Evolutionary conservation across 2,888 invertebrate genomes (phyloP).

Genomic region (Dromius quadrimaculatus): DNA sequence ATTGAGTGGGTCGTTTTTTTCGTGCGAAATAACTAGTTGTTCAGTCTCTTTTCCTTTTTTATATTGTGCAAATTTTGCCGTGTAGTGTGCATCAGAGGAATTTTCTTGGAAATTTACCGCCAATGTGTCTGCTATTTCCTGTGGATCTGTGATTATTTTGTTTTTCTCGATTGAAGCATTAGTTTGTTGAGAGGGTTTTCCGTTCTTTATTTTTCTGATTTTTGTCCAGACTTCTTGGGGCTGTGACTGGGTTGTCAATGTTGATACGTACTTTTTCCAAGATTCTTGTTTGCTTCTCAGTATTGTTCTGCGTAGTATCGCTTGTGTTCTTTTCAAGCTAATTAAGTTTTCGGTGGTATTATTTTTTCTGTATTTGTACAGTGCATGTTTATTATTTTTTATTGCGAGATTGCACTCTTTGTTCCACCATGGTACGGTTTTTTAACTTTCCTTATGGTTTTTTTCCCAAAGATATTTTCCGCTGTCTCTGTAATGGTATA

Average conservation of each 20-base stretch:
- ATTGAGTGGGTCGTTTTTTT: too few relatives aligned
- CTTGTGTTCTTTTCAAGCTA: neutral
- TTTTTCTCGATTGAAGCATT: neutral
- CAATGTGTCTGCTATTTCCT: conserved; percentile 20
- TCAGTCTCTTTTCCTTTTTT: too few relatives aligned
- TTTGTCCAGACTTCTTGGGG: neutral
- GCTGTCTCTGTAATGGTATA: neutral
- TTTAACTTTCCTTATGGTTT: neutral
- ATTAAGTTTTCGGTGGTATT: neutral
- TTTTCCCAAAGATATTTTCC: neutral
- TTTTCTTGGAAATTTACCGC: conserved; percentile 9
- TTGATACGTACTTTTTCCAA: neutral
- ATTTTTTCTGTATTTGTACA: neutral
- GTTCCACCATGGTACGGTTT: neutral
- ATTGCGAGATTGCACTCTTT: neutral
- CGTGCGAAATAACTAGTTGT: too few relatives aligned
- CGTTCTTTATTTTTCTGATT: neutral
- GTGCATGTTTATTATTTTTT: neutral
- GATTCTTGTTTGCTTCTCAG: neutral
- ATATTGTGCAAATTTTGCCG: neutral
- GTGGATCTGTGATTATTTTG: conserved; percentile 1
- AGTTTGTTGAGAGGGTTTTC: neutral
- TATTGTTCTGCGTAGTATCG: neutral
- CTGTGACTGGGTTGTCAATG: too few relatives aligned
- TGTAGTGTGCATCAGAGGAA: conserved; percentile 8